Conservation (phyloP, 92 coral and sea anemone genomes). For the Epizoanthus stellaris region DNA sequence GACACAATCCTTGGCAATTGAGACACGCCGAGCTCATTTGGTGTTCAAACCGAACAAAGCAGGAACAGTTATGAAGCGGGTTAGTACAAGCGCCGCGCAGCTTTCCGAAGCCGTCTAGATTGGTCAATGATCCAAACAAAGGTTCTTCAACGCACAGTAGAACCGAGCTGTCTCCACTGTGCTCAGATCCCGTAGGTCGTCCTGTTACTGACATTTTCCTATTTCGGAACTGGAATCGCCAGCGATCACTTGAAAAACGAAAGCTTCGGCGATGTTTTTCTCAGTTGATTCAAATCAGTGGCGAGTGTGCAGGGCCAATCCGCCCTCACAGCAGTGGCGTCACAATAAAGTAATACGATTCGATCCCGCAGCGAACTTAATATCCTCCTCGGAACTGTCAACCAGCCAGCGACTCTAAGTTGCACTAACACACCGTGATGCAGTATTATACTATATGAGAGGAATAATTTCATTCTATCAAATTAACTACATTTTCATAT, state of each 20-base stretch:
- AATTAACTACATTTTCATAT: too few relatives aligned
- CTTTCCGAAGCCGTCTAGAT: slow-evolving; percentile 78
- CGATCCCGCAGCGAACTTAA: neutral
- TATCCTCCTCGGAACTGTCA: too few relatives aligned
- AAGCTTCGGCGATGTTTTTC: too few relatives aligned
- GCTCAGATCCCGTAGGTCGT: slow-evolving; percentile 44
- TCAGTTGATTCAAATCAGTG: too few relatives aligned
- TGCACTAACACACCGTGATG: too few relatives aligned
- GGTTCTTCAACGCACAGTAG: slow-evolving; percentile 76
- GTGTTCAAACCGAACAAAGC: slow-evolving; percentile 84
- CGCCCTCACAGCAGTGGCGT: neutral
- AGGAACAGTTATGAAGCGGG: slow-evolving; percentile 76
- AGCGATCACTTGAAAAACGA: neutral
- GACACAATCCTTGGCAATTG: slow-evolving; percentile 85
- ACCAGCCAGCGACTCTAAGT: too few relatives aligned
- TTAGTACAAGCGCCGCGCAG: slow-evolving; percentile 82
- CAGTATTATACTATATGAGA: too few relatives aligned
- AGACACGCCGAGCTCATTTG: slow-evolving; percentile 85
- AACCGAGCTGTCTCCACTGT: slow-evolving; percentile 77
- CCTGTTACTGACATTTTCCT: slow-evolving; percentile 50
- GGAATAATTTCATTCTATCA: too few relatives aligned
- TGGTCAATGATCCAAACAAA: slow-evolving; percentile 73
- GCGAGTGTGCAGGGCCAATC: too few relatives aligned
- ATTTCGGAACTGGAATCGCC: neutral
- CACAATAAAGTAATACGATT: neutral